Base-by-base conservation (phyloP, 2,888 invertebrate species). In the Thymelicus acteon region DNA sequence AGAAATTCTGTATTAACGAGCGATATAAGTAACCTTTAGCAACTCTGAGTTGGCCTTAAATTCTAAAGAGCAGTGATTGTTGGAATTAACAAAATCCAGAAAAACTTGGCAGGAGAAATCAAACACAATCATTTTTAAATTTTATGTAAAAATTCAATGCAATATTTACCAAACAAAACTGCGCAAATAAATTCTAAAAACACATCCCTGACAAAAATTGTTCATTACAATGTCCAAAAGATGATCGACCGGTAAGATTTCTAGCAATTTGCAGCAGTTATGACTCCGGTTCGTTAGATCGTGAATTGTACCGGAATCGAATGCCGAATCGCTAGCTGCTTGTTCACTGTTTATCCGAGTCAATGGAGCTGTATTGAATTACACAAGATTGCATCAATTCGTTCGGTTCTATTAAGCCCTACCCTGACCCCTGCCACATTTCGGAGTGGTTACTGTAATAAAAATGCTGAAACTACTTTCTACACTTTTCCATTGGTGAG, bases 301-400 rank as follows among this genome's bases (percentile, higher is more conserved):
- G 87, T 77, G 88, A 92, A 93, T 84, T 92, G 92, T 92, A 89
- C 92, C 93, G 92, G 91, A 93, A 91, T 90, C 82, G 82, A 87
- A 88, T 82, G 79, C 78, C 80, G 86, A 85, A 87, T 89, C 84
- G 85, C 81, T 84, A 78, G 82, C 82, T 83, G 80, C 75, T 76
- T 78, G 75, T 57, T 63, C 60, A 69, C 68, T 73, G 60, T 44
- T 71, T 40, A 65, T 49, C 44, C 60, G 60, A 65, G 52, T 40
- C 60, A 66, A 61, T 71, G 47, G 64, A 44, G 60, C 60, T 60
- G 60, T 65, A 60, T 71, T 65, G 39, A 71, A 66, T 61, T 71
- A 61, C 65, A 71, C 65, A 71, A 71, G 65, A 71, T 71, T 66
- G 65, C 65, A 71, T 31, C 65, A 31, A 71, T 71, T 60, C 60